Base-by-base conservation (phyloP, 2,113 vertebrate genomes). In the Sebastes schlegelii region DNA sequence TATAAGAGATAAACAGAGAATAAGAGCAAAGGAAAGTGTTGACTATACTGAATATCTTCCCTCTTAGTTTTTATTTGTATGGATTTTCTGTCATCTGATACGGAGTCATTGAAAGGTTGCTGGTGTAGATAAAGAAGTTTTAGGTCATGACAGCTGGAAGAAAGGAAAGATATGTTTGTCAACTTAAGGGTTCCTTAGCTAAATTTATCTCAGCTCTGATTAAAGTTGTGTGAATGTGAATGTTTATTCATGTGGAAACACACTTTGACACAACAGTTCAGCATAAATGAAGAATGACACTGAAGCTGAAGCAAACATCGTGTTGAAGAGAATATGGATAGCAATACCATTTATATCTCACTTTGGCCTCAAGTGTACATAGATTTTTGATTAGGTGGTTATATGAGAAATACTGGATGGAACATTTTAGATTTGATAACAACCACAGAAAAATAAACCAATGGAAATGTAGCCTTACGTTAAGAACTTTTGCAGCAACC, bases 1-100 rank as follows among this genome's bases (percentile, higher is more conserved):
- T 79, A 57, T 69, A 74, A 4, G 43, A 72, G 76, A 79, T 74
- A 74, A 62, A 74, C 57, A 84, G 14, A 67, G 40, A 23, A 74
- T 55, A 43, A 63, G 42, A 67, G n/a, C 51, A 79, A 74, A 48
- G 4, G 21, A 46, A 26, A 62, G 21, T 60, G n/a, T 64, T 42
- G 34, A 65, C 5, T 75, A 5, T n/a, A 61, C 42, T 63, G 51
- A 69, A 69, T 51, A 65, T 60, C 8, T 69, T 34, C 9, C 43
- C 17, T 63, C 4, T 69, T 6, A 9, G 48, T 46, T 74, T 12
- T 19, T 64, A 10, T 69, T 48, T 52, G 14, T 26, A 16, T 46
- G 12, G 6, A 54, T 62, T 70, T 64, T 54, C 9, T 77, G 21
- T n/a, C 23, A 57, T 55, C 17, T 55, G 57, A 63, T 52, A 26